Conservation (phyloP, 2,113 vertebrate genomes). For the Caretta caretta region DNA sequence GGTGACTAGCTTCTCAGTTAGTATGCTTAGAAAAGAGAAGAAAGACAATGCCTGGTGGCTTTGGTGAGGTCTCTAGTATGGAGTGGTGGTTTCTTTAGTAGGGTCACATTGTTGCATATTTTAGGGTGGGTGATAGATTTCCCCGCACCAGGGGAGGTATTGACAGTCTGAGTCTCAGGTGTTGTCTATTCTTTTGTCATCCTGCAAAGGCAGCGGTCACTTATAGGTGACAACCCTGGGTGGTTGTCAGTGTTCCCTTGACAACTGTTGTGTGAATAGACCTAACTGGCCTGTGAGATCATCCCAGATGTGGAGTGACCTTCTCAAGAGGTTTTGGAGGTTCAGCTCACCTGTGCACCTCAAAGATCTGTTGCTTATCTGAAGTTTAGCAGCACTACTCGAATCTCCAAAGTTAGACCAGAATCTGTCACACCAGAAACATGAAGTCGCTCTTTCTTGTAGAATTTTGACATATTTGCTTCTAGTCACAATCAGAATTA, state of each 20-base stretch:
- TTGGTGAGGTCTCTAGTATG: neutral
- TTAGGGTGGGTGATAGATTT: neutral
- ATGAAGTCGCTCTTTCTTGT: neutral
- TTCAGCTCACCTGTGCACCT: neutral
- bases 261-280: neutral
- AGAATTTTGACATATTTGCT: neutral
- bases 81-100: neutral
- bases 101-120: neutral
- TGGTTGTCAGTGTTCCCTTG: neutral
- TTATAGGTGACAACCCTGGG: neutral
- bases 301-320: neutral
- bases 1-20: neutral
- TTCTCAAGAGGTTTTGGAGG: conserved; percentile 3
- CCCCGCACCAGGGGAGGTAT: neutral
- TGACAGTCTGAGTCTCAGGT: neutral
- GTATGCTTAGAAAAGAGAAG: neutral
- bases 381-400: neutral
- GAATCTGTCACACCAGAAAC: neutral
- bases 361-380: neutral
- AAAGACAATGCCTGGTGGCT: neutral
- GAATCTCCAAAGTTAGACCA: neutral
- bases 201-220: neutral
- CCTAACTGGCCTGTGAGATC: neutral
- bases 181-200: neutral
- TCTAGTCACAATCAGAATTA: neutral